Base-by-base conservation (phyloP, 2,797 vertebrate genomes). In the Sylvilagus floridanus region DNA sequence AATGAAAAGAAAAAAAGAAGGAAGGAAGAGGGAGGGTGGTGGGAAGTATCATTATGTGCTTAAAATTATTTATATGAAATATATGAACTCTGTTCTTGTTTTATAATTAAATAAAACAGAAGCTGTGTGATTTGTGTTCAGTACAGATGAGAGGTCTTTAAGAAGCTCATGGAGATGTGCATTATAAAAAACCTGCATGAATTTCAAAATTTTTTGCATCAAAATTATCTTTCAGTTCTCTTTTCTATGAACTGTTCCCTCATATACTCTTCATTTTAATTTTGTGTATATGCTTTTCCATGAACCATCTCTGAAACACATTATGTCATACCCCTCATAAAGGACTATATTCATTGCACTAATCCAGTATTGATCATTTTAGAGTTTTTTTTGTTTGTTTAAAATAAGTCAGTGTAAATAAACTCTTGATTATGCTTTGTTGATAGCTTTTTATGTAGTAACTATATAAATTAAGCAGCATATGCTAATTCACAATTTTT, bases 371-470 rank as follows among this genome's bases (percentile, higher is more conserved):
- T 72, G 1, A 0, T 65, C 78, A 19, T 62, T 83, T 69, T 68
- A 57, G 24, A 62, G 12, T 30, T 22, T 72, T 93, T 95, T 94
- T 47, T 42, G 42, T 42, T 42, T 47, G 7, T 69, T 94, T 68
- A 84, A 90, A 81, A 84, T 11, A 89, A 62, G 60, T 72, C 24
- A 76, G 22, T 91, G 13, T 90, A 86, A 91, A 14, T 93, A 84
- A 89, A 89, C 19, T 89, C 71, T 91, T 50, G 52, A 86, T 73
- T 90, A 88, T 81, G 17, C 26, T 83, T 84, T 95, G 7, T 93
- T 90, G 47, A 14, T 57, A 57, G 13, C 13, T 17, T 14, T 95
- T 94, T 96, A 77, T 88, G 57, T 88, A 69, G 5, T 77, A 90
- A 76, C 28, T 75, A 24, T 69, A 54, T 66, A 69, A 90, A 71